These are phyloP conservation scores for Euphydryas editha DNA, from an alignment of 2,888 invertebrate genomes.

Conservation along the genomic window DNA sequence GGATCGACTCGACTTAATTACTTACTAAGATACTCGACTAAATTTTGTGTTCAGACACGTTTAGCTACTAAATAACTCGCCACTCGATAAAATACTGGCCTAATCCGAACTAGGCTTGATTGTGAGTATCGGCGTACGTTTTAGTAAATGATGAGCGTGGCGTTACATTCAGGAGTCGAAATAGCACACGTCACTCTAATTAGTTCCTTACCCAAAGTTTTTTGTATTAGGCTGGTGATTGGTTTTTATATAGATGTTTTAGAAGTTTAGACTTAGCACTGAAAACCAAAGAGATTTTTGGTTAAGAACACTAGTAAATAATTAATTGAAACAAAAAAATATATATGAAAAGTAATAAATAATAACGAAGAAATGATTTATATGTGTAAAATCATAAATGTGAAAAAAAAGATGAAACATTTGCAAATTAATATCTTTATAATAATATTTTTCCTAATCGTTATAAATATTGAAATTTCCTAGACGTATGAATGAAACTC, in stretches of 20 bases:
- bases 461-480: too few species aligned
- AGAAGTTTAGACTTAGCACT: conserved; percentile 58
- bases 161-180: conserved; percentile 58
- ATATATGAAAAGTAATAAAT: conserved; percentile 1
- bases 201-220: conserved; percentile 66
- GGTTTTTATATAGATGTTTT: conserved; percentile 59
- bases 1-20: too few species aligned
- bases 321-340: conserved; percentile 23
- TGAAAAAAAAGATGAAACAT: too few species aligned
- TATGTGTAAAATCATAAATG: too few species aligned
- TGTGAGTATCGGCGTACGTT: conserved; percentile 30
- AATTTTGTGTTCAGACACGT: too few species aligned
- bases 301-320: conserved; percentile 41
- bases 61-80: too few species aligned
- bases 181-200: conserved; percentile 62
- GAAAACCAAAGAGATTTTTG: conserved; percentile 69
- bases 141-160: conserved; percentile 52
- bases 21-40: too few species aligned
- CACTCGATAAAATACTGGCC: too few species aligned
- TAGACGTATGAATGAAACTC: too few species aligned
- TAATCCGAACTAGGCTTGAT: too few species aligned
- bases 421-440: background rate
- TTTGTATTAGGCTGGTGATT: conserved; percentile 62
- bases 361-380: background rate
- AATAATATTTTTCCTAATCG: background rate